A percentile compares a stretch with the other conserved stretches of the same genome.
Conservation (phyloP, 2,113 vertebrate species). For the Barnardius zonarius region DNA sequence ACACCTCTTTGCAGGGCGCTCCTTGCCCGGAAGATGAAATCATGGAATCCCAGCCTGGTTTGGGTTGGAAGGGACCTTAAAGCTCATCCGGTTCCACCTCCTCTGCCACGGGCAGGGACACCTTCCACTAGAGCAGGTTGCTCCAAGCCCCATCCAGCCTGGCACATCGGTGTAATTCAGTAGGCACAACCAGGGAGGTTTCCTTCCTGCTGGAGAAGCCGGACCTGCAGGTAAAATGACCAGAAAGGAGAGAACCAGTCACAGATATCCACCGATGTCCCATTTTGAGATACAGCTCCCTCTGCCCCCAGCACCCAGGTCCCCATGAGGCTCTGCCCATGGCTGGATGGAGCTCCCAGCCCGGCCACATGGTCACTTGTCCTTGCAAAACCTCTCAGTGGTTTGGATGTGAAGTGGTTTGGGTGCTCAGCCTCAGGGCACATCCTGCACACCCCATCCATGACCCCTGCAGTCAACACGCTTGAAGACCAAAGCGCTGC, state of each 20-base stretch:
- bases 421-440: accelerated
- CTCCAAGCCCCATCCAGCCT: not conserved
- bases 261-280: not conserved
- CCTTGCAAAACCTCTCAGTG: not conserved
- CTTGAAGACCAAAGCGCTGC: not conserved
- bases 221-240: not conserved
- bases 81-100: not conserved
- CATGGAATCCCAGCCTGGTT: not conserved
- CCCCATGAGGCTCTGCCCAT: accelerated
- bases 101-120: not conserved
- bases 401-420: not conserved
- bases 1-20: not conserved
- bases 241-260: not conserved
- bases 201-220: not conserved
- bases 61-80: not conserved
- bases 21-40: not conserved
- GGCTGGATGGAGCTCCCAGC: accelerated
- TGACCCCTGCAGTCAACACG: accelerated
- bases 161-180: not conserved
- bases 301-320: accelerated
- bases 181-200: not conserved
- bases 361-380: not conserved
- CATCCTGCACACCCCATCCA: not conserved
- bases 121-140: not conserved
- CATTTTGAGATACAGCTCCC: not conserved